phyloP scores from a whole-genome alignment of 1,140 invertebrate species.

The Arion vulgaris region DNA sequence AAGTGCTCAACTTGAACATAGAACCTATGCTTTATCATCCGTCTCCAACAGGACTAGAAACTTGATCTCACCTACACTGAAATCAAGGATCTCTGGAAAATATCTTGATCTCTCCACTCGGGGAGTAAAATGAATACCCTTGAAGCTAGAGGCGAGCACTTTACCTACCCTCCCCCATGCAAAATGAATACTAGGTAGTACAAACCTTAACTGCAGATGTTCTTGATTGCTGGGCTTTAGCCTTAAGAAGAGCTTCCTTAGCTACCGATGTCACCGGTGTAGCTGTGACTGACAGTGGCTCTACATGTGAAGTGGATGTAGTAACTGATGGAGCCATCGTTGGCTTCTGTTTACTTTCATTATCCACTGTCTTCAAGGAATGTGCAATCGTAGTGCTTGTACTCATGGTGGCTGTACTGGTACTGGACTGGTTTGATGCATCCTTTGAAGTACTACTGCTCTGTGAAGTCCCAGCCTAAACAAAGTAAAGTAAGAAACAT shows the following conservation, averaged over 20 bases:
- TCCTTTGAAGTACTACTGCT: background rate
- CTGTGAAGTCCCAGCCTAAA: background rate
- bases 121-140: too few species aligned
- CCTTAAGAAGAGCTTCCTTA: background rate
- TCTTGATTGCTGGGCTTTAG: background rate
- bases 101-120: too few species aligned
- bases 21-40: too few species aligned
- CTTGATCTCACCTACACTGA: too few species aligned
- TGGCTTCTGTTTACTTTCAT: background rate
- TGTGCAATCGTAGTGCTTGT: background rate
- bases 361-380: background rate
- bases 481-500: background rate
- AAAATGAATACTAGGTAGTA: too few species aligned
- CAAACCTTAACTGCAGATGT: constrained; percentile 8
- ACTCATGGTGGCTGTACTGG: background rate
- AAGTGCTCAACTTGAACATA: too few species aligned
- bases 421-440: background rate
- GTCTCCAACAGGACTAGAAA: too few species aligned
- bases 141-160: too few species aligned
- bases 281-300: background rate
- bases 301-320: background rate
- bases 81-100: too few species aligned
- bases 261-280: background rate
- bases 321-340: background rate
- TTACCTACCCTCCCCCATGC: too few species aligned